These are phyloP conservation scores for Eriocheir sinensis DNA, from an alignment of 1,140 invertebrate genomes.

Conservation along the genomic window DNA sequence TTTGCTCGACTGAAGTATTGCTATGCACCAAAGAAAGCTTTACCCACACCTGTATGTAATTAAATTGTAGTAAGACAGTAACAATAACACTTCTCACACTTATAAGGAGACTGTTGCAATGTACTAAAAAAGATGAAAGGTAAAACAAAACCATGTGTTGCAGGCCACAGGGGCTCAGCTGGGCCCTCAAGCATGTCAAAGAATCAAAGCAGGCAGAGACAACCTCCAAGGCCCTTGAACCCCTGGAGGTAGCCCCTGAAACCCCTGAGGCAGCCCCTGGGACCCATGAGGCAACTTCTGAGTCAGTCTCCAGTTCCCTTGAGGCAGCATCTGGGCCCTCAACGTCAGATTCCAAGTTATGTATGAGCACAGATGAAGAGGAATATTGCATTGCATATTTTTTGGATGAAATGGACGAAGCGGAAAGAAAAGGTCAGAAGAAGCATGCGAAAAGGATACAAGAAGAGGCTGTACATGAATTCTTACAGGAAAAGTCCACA, in stretches of 20 bases:
- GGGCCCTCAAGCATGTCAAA: not conserved
- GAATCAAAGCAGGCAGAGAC: not conserved
- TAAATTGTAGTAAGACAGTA: too few relatives aligned
- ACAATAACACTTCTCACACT: too few relatives aligned
- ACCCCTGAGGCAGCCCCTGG: not conserved
- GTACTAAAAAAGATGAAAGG: too few relatives aligned
- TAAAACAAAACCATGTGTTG: not conserved
- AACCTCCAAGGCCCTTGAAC: not conserved
- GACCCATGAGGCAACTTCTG: not conserved
- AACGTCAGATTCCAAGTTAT: too few relatives aligned
- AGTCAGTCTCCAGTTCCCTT: too few relatives aligned
- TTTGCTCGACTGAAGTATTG: too few relatives aligned
- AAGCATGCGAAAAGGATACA: not conserved
- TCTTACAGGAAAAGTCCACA: not conserved
- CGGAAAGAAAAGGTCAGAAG: not conserved
- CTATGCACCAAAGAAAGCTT: too few relatives aligned
- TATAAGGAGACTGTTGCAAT: too few relatives aligned
- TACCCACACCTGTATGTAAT: too few relatives aligned
- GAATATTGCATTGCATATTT: not conserved
- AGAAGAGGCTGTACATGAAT: not conserved
- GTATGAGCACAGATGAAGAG: not conserved
- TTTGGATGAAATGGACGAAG: not conserved
- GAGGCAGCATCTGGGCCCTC: too few relatives aligned
- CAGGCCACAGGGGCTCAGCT: not conserved
- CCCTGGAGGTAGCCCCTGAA: not conserved